Evolutionary conservation across 2,888 invertebrate genomes (phyloP), one percentile per base, ranked within the genome.

Genomic region (Dendrolimus pini): DNA sequence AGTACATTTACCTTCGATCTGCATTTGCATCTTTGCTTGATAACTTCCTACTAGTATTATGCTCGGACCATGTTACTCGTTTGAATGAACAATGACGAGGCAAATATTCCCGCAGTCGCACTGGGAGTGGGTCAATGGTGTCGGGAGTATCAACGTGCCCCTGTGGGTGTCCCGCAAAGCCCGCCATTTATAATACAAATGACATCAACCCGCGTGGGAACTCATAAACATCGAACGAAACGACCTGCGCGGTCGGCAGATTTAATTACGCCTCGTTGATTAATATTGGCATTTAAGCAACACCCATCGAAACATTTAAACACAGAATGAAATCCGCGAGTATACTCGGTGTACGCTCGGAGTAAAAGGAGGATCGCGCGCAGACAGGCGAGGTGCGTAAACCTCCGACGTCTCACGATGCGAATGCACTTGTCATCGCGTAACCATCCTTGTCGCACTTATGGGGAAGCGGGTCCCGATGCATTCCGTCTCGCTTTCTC

Each of bases 161-260:
- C 68, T 69, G 65, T 71, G 73, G 77, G 69, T 76, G 78, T 77
- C 77, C 74, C 74, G 69, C 74, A 77, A 80, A 80, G 75, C 74
- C 75, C 79, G 71, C 77, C 82, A 78, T 79, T 83, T 81, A 84
- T 85, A 84, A 87, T 86, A 83, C 84, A 86, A 85, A 84, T 83
- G 86, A 88, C 86, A 87, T 88, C 85, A 89, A 86, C 82, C 30
- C 78, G 82, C 88, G 89, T 89, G 89, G 86, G 89, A 89, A 89
- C 83, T 74, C 69, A 75, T 78, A 82, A 85, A 84, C 83, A 80
- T 78, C 83, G 79, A 80, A 74, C 79, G 63, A 74, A 76, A 68
- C 75, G 82, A 85, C 84, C 85, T 82, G 83, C 84, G 77, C 60
- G 75, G 80, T 82, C 78, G 80, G 80, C 81, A 72, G 74, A 83